A percentile compares a stretch with the other conserved stretches of the same genome.
Evolutionary conservation across 2,113 vertebrate species (phyloP).

Genomic region (Otocyon megalotis): DNA sequence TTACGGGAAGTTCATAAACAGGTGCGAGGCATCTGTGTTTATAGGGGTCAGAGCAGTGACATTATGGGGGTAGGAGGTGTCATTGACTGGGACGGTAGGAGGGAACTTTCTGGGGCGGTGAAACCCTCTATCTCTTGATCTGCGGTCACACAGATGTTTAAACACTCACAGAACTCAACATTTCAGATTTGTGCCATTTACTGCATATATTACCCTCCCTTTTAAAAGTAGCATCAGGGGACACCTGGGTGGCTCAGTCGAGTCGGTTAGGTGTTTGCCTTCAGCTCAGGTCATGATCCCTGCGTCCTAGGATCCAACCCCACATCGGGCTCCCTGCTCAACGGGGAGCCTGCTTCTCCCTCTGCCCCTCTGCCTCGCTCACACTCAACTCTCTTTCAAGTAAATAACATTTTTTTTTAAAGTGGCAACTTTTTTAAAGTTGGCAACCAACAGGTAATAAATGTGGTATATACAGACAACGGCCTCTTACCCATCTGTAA

Average conservation of each 20-base stretch:
- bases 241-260: background rate
- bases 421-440: no score
- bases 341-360: background rate
- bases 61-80: rapidly evolving
- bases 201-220: background rate
- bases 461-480: rapidly evolving
- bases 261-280: background rate
- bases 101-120: background rate
- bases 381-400: background rate
- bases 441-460: background rate
- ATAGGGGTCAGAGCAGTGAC: rapidly evolving
- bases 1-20: background rate
- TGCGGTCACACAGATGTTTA: background rate
- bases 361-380: background rate
- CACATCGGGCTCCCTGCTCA: background rate
- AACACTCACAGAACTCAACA: no score
- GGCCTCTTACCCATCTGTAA: background rate
- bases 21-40: background rate
- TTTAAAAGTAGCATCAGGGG: background rate
- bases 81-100: background rate
- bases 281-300: background rate
- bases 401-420: background rate
- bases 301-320: background rate
- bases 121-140: rapidly evolving
- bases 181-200: background rate